A percentile compares a stretch with the other conserved stretches of the same genome.
phyloP scores from a whole-genome alignment of 1,140 invertebrate species.

The Plutomurus gul region DNA sequence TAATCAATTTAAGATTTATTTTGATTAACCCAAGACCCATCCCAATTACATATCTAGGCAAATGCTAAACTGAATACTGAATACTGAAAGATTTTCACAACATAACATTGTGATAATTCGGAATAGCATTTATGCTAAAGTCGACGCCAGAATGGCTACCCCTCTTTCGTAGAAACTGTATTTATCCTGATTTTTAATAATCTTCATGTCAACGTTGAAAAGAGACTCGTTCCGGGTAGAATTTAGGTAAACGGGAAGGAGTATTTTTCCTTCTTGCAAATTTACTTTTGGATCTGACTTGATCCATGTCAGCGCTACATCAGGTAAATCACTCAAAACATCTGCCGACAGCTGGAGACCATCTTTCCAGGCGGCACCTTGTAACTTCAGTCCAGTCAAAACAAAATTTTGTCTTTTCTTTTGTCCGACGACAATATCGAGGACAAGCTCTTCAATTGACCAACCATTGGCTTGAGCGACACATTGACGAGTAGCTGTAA shows the following conservation, averaged over 20 bases:
- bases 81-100: too few relatives aligned
- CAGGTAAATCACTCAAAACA: constrained; percentile 90
- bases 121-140: constrained; percentile 65
- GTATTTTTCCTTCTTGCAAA: constrained; percentile 69
- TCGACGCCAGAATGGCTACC: constrained; percentile 89
- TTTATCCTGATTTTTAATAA: constrained; percentile 81
- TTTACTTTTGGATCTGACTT: constrained; percentile 63
- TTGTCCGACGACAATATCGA: constrained; percentile 77
- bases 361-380: constrained; percentile 92
- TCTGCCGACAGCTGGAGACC: constrained; percentile 87
- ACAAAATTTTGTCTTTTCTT: constrained; percentile 40
- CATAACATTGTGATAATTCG: too few relatives aligned
- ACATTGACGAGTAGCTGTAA: constrained; percentile 96
- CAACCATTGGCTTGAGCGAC: constrained; percentile 91
- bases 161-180: constrained; percentile 96
- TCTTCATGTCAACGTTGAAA: constrained; percentile 92
- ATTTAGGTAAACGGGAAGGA: constrained; percentile 96
- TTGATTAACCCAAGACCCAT: too few relatives aligned
- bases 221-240: constrained; percentile 90
- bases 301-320: constrained; percentile 86
- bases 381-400: constrained; percentile 79
- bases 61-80: too few relatives aligned
- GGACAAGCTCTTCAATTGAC: constrained; percentile 91
- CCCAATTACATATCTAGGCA: too few relatives aligned
- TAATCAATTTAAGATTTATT: too few relatives aligned